Base-by-base conservation (phyloP, 2,797 vertebrate genomes). In the Phoeniculus purpureus region DNA sequence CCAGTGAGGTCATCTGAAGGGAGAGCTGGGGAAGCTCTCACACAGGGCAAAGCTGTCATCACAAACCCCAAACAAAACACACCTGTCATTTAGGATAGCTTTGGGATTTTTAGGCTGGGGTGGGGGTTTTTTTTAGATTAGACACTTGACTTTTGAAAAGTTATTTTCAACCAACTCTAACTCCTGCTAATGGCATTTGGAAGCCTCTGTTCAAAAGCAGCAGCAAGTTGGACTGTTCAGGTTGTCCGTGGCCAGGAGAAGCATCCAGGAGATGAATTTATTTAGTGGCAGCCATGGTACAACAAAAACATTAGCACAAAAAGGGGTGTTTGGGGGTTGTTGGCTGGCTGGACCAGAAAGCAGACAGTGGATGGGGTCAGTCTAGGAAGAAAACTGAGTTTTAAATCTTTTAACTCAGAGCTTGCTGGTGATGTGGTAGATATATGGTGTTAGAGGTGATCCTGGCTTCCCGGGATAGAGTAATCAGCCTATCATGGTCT, bases 11-110 rank as follows among this genome's bases (percentile, higher is more conserved):
- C 16, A 6, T 54, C 54, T 56, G 70, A 64, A 92, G 43, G 58
- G 50, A 90, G n/a, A 77, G 40, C 25, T 56, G 15, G 9, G 5
- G 50, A 86, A 91, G 79, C 80, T 15, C 26, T 64, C 62, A 31
- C 1, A 0, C 10, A 47, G 71, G 34, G 34, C 61, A 81, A 84
- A 70, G 1, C 0, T 9, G 52, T 76, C 61, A 55, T 64, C 23
- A 32, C 72, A 47, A 81, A 94, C 32, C 65, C 75, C 77, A 88
- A 90, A 54, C 26, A 75, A 78, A 84, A 79, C 70, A 18, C 64
- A 50, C 56, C 40, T 16, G 61, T 87, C 9, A 1, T 64, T 89
- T 79, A 45, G 90, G 79, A 45, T 48, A 70, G 29, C 34, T 89
- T 58, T 27, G 25, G 27, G 25, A 15, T 52, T 19, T 17, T 54